Evolutionary conservation across 2,113 vertebrate genomes (phyloP), one percentile per base, ranked within the genome.

Genomic region (Chinchilla lanigera): DNA sequence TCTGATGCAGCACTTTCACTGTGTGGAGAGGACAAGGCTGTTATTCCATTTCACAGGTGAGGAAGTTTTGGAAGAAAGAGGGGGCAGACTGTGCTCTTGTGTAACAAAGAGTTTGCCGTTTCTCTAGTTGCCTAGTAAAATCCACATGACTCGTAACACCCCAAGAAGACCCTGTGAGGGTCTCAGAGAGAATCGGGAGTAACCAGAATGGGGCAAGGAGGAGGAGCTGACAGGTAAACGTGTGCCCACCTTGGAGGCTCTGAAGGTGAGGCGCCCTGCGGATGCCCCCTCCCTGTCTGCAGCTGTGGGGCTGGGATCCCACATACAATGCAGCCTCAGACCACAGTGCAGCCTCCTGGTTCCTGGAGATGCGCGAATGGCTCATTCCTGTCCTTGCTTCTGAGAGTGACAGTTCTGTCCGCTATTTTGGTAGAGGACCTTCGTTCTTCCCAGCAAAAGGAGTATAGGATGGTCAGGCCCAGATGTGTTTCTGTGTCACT

Each of bases 1-100:
- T 44, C 71, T 58, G 3, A 44, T 7, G 26, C 52, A 86, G 54
- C 69, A 52, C 41, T 89, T 78, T 61, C 0, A 19, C 81, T 84
- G 54, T 75, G 56, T 47, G 56, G 41, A 71, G 71, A 52, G 4
- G 50, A 54, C 19, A 63, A 58, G 41, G 41, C 16, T 67, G 5
- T 85, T 89, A 71, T 54, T 78, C 33, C 88, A 41, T 82, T 94
- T 96, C 69, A 73, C 52, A 83, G 84, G 87, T n/a, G 38, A 93
- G 61, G 22, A 90, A 86, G n/a, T 69, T 75, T 54, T n/a, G 54
- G 71, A 54, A 90, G 73, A 63, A 78, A 58, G 75, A 58, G 67
- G 19, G 47, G 9, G 77, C 17, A 28, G 81, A 41, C 16, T 61
- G 28, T 33, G 13, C 20, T 44, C 77, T 56, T 80, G 35, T 60